Conservation (phyloP, 37 sponge, comb jelly and placozoan genomes). For the Trichoplax adhaerens region DNA sequence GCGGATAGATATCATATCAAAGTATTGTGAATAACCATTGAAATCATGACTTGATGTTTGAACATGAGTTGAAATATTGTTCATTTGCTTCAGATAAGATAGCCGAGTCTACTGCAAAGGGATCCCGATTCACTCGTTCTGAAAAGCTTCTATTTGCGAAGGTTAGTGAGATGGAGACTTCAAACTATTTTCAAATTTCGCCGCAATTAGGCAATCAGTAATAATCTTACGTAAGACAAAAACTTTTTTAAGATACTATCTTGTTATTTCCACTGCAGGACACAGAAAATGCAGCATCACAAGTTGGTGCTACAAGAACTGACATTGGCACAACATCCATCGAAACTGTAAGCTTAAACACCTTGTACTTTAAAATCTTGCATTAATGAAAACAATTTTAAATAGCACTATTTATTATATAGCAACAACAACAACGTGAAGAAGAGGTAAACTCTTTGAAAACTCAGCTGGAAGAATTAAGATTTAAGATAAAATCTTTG, state of each 20-base stretch:
- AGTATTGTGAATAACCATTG: background rate
- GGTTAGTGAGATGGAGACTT: constrained; percentile 8
- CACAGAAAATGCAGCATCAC: too few relatives aligned
- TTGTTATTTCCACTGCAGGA: background rate
- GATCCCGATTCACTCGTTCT: constrained; percentile 63
- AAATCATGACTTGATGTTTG: background rate
- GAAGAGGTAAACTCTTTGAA: constrained; percentile 44
- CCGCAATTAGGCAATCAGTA: constrained; percentile 2
- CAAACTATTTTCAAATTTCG: background rate
- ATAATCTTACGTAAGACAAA: background rate
- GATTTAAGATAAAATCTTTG: constrained; percentile 43
- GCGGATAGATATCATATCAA: too few relatives aligned
- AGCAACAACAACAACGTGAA: constrained; percentile 52
- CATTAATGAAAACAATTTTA: constrained; percentile 1
- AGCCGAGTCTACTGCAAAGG: constrained; percentile 26
- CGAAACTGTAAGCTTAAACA: constrained; percentile 17
- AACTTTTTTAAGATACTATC: constrained; percentile 28
- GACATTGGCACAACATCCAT: background rate
- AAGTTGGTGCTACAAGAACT: background rate
- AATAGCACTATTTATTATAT: constrained; percentile 13
- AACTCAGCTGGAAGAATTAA: constrained; percentile 37
- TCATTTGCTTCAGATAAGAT: background rate
- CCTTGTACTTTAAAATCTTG: background rate
- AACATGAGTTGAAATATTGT: background rate
- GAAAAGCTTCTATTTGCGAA: constrained; percentile 73